These are phyloP conservation scores for Natator depressus DNA, from an alignment of 2,113 vertebrate species.

Conservation along the genomic window DNA sequence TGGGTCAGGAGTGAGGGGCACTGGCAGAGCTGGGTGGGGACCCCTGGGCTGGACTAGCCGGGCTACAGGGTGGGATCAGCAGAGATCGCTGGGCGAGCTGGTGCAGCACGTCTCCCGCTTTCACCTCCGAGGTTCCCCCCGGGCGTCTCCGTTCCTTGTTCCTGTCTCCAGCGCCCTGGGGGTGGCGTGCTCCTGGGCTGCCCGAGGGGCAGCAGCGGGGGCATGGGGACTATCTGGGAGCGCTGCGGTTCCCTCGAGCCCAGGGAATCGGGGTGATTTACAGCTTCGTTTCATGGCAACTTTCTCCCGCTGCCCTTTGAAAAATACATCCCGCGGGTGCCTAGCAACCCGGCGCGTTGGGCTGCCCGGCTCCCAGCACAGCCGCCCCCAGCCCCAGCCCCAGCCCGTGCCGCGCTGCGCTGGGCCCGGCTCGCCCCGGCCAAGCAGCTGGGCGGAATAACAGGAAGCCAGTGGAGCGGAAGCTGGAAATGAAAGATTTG, in stretches of 20 bases:
- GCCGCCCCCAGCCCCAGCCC: fast-evolving
- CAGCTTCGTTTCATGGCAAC: not conserved
- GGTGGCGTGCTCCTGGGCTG: not conserved
- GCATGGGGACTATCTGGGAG: too few species aligned
- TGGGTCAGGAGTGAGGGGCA: too few species aligned
- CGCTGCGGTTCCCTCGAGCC: not conserved
- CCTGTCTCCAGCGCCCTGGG: too few species aligned
- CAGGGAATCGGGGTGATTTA: not conserved
- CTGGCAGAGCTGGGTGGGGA: too few species aligned
- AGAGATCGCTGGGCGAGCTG: not conserved
- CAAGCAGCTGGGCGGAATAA: constrained; percentile 72
- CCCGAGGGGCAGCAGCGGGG: too few species aligned
- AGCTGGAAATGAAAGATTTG: constrained; percentile 74
- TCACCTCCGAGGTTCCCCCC: not conserved
- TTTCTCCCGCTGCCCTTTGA: too few species aligned
- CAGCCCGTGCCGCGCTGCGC: fast-evolving
- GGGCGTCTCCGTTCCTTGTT: too few species aligned
- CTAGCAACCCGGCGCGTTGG: not conserved
- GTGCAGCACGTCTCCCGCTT: not conserved
- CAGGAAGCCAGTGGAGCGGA: constrained; percentile 77
- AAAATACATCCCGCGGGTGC: not conserved
- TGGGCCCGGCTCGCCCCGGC: not conserved
- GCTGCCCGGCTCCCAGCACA: not conserved
- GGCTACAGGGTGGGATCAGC: too few species aligned
- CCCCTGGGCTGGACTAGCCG: too few species aligned